A percentile compares a stretch with the other conserved stretches of the same genome.
Evolutionary conservation across 2,797 vertebrate species (phyloP).

Genomic region (Esox lucius): DNA sequence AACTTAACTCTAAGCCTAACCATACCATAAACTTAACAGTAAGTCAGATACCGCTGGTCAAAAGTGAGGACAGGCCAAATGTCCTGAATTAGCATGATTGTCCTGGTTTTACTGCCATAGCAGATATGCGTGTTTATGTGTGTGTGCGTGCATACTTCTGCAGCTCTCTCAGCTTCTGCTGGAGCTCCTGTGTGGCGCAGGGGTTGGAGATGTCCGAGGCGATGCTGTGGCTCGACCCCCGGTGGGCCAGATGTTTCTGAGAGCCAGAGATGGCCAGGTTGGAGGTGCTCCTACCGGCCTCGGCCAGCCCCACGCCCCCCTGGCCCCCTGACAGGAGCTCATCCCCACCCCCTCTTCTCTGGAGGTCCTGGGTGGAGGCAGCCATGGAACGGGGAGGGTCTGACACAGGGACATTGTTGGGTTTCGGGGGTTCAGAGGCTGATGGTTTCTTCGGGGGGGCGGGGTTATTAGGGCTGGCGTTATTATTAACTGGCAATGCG

Average conservation of each 20-base stretch:
- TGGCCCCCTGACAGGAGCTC: slow-evolving; percentile 46
- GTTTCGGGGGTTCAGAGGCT: slow-evolving; percentile 39
- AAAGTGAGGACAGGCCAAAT: no score
- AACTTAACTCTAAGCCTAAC: no score
- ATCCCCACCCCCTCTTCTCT: slow-evolving; percentile 42
- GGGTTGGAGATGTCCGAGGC: slow-evolving; percentile 94
- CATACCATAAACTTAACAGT: no score
- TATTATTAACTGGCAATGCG: slow-evolving; percentile 81
- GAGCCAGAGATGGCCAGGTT: slow-evolving; percentile 82
- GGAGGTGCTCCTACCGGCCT: slow-evolving; percentile 79
- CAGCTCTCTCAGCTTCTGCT: slow-evolving; percentile 85
- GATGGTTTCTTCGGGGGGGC: slow-evolving; percentile 35
- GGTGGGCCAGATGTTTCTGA: slow-evolving; percentile 73
- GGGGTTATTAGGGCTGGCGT: slow-evolving; percentile 69
- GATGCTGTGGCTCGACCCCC: slow-evolving; percentile 96
- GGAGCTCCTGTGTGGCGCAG: slow-evolving; percentile 88
- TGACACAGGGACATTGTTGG: slow-evolving; percentile 49
- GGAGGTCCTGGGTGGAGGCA: slow-evolving; percentile 59
- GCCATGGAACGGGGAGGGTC: slow-evolving; percentile 54
- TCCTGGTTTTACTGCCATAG: no score
- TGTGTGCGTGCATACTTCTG: slow-evolving; percentile 74
- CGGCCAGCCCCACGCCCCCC: slow-evolving; percentile 45
- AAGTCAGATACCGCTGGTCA: no score
- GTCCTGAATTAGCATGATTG: no score
- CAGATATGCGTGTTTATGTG: background rate